These are phyloP conservation scores for Diarsia brunnea DNA, from an alignment of 2,888 invertebrate species.

Conservation along the genomic window DNA sequence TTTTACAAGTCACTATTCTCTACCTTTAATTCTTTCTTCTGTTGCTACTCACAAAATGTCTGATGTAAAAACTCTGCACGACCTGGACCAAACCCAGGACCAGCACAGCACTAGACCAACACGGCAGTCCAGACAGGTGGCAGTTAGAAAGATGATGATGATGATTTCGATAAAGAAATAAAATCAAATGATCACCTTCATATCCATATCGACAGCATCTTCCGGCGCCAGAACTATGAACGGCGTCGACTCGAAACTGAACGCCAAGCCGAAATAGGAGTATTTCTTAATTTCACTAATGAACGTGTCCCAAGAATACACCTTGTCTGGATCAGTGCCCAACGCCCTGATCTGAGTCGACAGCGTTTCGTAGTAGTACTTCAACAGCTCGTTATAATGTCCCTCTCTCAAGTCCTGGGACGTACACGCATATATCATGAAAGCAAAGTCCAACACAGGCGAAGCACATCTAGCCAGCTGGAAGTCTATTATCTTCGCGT, in stretches of 20 bases:
- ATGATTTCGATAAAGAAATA: background rate
- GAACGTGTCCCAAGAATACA: conserved; percentile 89
- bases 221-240: conserved; percentile 90
- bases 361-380: conserved; percentile 91
- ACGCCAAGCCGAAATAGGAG: conserved; percentile 90
- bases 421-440: conserved; percentile 91
- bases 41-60: no score
- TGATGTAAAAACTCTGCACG: no score
- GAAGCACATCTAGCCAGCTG: conserved; percentile 92
- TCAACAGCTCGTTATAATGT: conserved; percentile 91
- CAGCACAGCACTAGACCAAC: no score
- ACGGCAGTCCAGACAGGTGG: no score
- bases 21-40: no score
- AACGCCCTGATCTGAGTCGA: conserved; percentile 88
- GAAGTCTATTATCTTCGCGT: conserved; percentile 92
- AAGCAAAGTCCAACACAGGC: conserved; percentile 91
- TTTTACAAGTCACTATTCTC: no score
- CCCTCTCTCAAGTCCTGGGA: conserved; percentile 89
- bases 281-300: conserved; percentile 90
- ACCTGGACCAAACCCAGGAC: no score
- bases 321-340: conserved; percentile 90
- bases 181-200: conserved; percentile 81
- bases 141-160: no score
- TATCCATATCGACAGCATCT: conserved; percentile 91
- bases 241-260: conserved; percentile 91